These are phyloP conservation scores for Harpagifer antarcticus DNA, from an alignment of 2,797 vertebrate species.

Conservation along the genomic window DNA sequence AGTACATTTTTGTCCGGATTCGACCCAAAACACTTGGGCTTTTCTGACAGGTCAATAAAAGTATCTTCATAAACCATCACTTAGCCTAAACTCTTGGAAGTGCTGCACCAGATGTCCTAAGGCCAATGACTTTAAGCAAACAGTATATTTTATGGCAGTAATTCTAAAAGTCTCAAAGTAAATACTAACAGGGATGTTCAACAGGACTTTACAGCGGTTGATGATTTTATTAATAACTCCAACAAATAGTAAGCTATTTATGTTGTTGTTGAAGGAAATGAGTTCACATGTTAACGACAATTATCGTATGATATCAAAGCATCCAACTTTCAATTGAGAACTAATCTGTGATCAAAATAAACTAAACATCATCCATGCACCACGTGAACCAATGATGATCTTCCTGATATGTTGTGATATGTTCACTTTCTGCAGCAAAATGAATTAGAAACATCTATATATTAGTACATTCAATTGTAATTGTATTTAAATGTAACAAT, in stretches of 20 bases:
- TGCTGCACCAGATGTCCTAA: not conserved
- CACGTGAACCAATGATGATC: not conserved
- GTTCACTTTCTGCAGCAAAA: constrained; percentile 6
- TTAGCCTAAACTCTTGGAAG: not conserved
- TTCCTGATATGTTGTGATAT: not conserved
- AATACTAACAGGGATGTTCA: constrained; percentile 16
- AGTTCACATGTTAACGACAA: no score
- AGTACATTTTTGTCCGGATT: constrained; percentile 1
- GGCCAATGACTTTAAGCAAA: constrained; percentile 4
- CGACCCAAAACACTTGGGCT: not conserved
- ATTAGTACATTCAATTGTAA: not conserved
- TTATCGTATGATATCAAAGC: not conserved
- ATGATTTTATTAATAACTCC: not conserved
- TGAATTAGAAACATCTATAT: not conserved
- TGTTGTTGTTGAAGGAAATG: not conserved
- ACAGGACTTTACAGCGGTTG: not conserved
- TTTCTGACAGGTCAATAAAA: constrained; percentile 1
- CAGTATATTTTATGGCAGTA: not conserved
- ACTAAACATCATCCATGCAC: not conserved
- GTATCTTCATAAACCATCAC: not conserved
- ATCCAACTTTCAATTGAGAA: not conserved
- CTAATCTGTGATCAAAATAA: not conserved
- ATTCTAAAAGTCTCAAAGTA: not conserved
- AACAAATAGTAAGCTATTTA: not conserved
- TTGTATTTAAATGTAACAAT: not conserved